Conservation (phyloP, 2,888 invertebrate species). For the Chloromyia formosa region DNA sequence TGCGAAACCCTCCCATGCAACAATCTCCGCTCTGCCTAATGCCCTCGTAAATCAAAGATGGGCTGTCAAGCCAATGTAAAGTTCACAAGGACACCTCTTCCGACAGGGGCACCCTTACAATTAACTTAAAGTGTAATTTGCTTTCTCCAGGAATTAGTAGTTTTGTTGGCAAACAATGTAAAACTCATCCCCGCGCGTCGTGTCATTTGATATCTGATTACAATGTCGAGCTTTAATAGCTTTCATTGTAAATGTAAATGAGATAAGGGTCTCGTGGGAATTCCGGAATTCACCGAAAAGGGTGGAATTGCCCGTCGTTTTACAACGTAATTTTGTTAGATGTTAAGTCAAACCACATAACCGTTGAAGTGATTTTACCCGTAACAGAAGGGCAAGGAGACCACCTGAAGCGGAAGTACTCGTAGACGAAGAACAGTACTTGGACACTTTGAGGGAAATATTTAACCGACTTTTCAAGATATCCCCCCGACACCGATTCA, state of each 20-base stretch:
- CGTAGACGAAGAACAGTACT: neutral
- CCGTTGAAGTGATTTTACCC: neutral
- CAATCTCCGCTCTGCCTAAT: neutral
- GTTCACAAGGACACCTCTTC: neutral
- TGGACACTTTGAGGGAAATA: neutral
- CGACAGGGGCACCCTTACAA: neutral
- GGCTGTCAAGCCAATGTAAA: conserved; percentile 1
- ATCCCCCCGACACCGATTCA: neutral
- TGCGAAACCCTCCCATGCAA: neutral
- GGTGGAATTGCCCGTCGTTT: neutral
- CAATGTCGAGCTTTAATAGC: neutral
- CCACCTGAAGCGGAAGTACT: neutral
- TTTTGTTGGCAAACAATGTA: conserved; percentile 9
- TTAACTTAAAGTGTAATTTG: neutral
- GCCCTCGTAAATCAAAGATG: conserved; percentile 19
- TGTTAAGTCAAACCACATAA: neutral
- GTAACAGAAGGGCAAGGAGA: neutral
- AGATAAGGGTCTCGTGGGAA: neutral
- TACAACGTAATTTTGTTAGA: neutral
- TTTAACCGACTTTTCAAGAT: neutral
- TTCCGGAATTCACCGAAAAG: neutral
- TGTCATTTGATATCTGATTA: conserved; percentile 24
- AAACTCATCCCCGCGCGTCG: neutral
- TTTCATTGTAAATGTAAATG: conserved; percentile 25
- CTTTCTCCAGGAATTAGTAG: neutral